Percentiles rank a stretch among this genome's conserved stretches.
phyloP scores from a whole-genome alignment of 1,140 invertebrate species.

The Colletes latitarsis region DNA sequence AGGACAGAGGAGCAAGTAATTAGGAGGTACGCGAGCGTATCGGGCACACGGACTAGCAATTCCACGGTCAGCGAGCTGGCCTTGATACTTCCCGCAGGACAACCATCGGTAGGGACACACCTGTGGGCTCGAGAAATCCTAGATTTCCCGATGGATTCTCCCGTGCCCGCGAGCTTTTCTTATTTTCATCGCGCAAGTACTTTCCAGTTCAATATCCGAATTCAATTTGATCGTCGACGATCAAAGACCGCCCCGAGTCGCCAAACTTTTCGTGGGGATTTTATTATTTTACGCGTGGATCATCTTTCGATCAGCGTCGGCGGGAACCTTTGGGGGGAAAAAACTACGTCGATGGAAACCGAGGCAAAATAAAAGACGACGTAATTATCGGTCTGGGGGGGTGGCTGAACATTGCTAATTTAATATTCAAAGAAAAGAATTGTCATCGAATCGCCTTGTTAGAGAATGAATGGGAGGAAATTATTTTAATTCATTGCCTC shows the following conservation, averaged over 20 bases:
- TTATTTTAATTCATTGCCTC: too few relatives aligned
- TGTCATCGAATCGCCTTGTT: too few relatives aligned
- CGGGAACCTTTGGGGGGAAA: neutral
- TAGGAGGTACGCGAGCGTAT: constrained; percentile 45
- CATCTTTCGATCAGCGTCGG: too few relatives aligned
- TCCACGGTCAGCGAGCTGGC: constrained; percentile 38
- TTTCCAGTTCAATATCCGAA: constrained; percentile 35
- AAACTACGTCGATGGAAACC: neutral
- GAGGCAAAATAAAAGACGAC: too few relatives aligned
- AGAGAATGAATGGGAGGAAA: too few relatives aligned
- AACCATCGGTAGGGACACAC: constrained; percentile 44
- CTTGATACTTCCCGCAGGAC: constrained; percentile 28
- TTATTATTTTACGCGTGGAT: neutral
- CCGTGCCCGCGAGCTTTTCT: constrained; percentile 12
- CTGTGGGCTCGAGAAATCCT: constrained; percentile 42
- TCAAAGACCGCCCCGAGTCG: neutral
- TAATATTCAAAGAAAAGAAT: too few relatives aligned
- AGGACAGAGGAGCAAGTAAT: constrained; percentile 27
- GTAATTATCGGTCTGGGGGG: too few relatives aligned
- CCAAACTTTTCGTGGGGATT: neutral
- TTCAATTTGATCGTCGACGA: constrained; percentile 52
- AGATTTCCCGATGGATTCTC: constrained; percentile 63
- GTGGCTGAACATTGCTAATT: too few relatives aligned
- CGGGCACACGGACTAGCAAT: constrained; percentile 38
- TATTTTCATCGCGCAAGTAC: constrained; percentile 44